Evolutionary conservation across 2,888 invertebrate genomes (phyloP), one percentile per base, ranked within the genome.

Genomic region (Cataglyphis livida): DNA sequence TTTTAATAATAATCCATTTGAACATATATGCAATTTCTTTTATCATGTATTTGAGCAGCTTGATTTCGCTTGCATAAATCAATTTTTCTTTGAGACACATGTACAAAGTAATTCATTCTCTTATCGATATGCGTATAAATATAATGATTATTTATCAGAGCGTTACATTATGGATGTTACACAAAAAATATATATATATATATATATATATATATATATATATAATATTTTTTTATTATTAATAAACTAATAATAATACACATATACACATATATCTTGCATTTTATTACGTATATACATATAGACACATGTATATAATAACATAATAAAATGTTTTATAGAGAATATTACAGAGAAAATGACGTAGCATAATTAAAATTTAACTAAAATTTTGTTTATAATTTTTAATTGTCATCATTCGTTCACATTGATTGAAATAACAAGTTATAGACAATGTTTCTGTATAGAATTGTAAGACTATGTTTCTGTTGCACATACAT

Each of bases 381-480:
- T n/a, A 62, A 62, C 12, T 32, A 61, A 57, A 73, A 38, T 28
- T 41, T 62, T 28, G 15, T 28, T 64, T 44, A 41, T 44, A 64
- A 44, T 74, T 28, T 28, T 62, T 54, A 5, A 54, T 70, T 41
- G 38, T 12, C 15, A 41, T n/a, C 9, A 28, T 44, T 41, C 32
- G 28, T 7, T 62, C 15, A 10, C 28, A 25, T 28, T 73, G 21
- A 62, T 73, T 25, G 7, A 25, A 73, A 28, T 73, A 32, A 64
- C 9, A 62, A 51, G 44, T 15, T 74, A 25, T 18, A 48, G 66
- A 74, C 21, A 44, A 21, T 21, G 15, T 64, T 74, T 74, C 18
- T 15, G 38, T 38, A 51, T 3, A 5, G 35, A 25, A 5, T 71
- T 71, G 15, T 25, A 25, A 35, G 2, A 2, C n/a, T n/a, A 48